phyloP scores from a whole-genome alignment of 2,888 invertebrate genomes.

The Chrysomela aeneicollis region DNA sequence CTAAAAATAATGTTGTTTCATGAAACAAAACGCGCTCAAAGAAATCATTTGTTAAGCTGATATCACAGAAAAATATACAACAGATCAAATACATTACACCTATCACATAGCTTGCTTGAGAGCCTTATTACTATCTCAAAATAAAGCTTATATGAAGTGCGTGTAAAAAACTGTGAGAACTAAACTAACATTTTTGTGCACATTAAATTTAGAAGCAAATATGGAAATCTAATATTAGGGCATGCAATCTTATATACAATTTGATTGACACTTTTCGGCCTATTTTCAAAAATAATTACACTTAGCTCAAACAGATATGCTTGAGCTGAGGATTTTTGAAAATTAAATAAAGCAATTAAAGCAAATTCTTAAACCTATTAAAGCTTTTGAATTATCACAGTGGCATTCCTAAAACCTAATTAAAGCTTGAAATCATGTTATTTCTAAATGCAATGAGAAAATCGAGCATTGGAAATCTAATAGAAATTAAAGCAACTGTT shows the following conservation, averaged over 20 bases:
- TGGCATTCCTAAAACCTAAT: constrained; percentile 25
- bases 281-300: constrained; percentile 43
- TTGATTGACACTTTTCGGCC: constrained; percentile 62
- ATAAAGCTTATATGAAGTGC: constrained; percentile 45
- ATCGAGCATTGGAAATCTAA: not conserved
- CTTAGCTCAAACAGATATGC: constrained; percentile 12
- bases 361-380: constrained; percentile 28
- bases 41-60: constrained; percentile 55
- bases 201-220: constrained; percentile 30
- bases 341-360: constrained; percentile 25
- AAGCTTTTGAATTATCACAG: constrained; percentile 41
- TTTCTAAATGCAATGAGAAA: not conserved
- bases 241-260: constrained; percentile 55
- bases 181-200: constrained; percentile 37
- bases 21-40: constrained; percentile 28
- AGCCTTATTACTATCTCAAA: constrained; percentile 45
- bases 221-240: constrained; percentile 21
- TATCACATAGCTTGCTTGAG: constrained; percentile 59
- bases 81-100: constrained; percentile 39
- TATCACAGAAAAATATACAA: constrained; percentile 59
- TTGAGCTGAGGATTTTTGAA: constrained; percentile 8
- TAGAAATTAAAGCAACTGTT: constrained; percentile 37
- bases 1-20: constrained; percentile 32
- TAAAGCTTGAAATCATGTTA: constrained; percentile 30
- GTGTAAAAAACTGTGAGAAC: constrained; percentile 37